Evolutionary conservation across 2,113 vertebrate genomes (phyloP), one percentile per base, ranked within the genome.

Genomic region (Recurvirostra avosetta): DNA sequence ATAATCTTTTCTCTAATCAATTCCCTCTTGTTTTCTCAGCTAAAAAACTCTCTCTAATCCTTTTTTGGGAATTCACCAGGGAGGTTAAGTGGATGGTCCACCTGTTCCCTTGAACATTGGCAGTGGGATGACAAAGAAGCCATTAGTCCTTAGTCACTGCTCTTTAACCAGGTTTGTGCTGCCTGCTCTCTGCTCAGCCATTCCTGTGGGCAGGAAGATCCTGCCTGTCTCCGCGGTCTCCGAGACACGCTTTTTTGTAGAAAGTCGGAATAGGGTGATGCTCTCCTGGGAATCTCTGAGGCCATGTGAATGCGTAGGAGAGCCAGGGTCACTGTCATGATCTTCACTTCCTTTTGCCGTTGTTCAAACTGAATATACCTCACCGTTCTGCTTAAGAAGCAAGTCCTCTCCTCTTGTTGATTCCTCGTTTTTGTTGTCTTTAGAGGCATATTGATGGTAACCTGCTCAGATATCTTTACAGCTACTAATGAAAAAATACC

Each of bases 361-460:
- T 68, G 49, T 63, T 74, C 8, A 1, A 72, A 12, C 52, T 11
- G 56, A 58, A 36, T 62, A 14, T 55, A 29, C 41, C 38, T 61
- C 61, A 52, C n/a, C 17, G 32, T 90, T 94, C 75, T 72, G 73
- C 68, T 95, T 88, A 77, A 95, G 88, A 90, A 96, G 71, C 79
- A 65, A 70, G 71, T 92, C 49, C 50, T 81, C 65, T 83, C 59
- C 36, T 85, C 56, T 70, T 53, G 38, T 78, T 73, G 49, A 82
- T 91, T 92, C 53, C 82, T 88, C 58, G n/a, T 92, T 97, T 96
- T 95, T 96, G 93, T 97, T 97, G 94, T 95, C 94, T 95, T 96
- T 81, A 72, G 94, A 97, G 88, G 89, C 93, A 91, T 95, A 92
- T 94, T 97, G 96, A 95, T 97, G 93, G 86, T 96, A 92, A 97